phyloP scores from a whole-genome alignment of 2,113 vertebrate genomes.

The Apteryx owenii region DNA sequence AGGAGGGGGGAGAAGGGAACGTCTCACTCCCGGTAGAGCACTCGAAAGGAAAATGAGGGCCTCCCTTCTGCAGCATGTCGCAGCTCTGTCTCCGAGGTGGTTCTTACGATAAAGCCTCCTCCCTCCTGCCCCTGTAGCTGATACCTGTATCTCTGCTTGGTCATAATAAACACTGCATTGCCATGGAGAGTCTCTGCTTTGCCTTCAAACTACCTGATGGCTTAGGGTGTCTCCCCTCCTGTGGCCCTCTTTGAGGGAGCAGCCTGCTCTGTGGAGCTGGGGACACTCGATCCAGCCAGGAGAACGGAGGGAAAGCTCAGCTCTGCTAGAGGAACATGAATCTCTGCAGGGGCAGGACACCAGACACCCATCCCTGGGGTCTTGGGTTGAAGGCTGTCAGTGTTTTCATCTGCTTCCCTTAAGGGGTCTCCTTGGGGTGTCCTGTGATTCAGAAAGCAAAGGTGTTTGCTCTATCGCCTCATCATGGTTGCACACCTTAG shows the following conservation, averaged over 20 bases:
- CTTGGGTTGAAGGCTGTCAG: rapidly evolving
- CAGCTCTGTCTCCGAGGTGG: not conserved
- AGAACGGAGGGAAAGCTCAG: not conserved
- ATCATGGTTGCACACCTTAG: no score
- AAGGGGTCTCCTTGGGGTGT: no score
- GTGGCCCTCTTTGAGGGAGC: not conserved
- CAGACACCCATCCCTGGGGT: rapidly evolving
- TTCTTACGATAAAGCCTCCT: not conserved
- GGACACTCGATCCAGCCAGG: not conserved
- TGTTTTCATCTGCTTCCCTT: not conserved
- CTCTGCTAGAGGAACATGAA: not conserved
- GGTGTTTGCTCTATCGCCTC: no score
- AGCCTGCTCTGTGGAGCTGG: not conserved
- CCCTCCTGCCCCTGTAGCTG: not conserved
- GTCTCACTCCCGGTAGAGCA: not conserved
- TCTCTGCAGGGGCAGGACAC: rapidly evolving
- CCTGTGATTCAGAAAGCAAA: no score
- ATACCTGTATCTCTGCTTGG: not conserved
- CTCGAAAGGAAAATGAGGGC: not conserved
- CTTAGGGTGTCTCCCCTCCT: not conserved
- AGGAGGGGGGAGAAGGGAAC: not conserved
- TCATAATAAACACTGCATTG: not conserved
- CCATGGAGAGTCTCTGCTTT: not conserved
- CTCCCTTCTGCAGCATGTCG: not conserved
- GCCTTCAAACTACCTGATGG: not conserved